These are phyloP conservation scores for Clepsis dumicolana DNA, from an alignment of 2,888 invertebrate species.

Conservation along the genomic window DNA sequence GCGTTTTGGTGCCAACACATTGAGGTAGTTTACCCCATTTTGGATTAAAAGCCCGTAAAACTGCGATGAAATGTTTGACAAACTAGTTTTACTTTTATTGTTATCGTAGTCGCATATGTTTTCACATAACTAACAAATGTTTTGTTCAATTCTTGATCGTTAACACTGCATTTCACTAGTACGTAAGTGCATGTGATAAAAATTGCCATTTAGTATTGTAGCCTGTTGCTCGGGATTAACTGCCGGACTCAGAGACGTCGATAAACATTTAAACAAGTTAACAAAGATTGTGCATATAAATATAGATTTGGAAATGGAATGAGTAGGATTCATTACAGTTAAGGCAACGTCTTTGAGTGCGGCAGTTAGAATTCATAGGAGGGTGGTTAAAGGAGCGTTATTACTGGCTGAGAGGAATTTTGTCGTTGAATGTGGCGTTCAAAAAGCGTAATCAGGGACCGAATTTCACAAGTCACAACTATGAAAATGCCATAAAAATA, in stretches of 20 bases:
- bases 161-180: conserved; percentile 41
- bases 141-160: conserved; percentile 14
- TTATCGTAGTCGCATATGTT: neutral
- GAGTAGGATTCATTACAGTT: neutral
- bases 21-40: too few species aligned
- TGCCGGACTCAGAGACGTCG: neutral
- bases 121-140: neutral
- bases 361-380: neutral
- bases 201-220: conserved; percentile 44
- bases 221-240: conserved; percentile 8
- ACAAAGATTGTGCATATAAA: too few species aligned
- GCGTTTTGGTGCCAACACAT: too few species aligned
- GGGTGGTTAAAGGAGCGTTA: neutral
- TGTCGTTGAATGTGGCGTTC: neutral
- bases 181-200: conserved; percentile 40
- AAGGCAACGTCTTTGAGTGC: neutral
- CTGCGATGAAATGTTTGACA: neutral
- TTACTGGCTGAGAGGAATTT: neutral
- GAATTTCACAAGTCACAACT: too few species aligned
- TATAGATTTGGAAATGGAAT: too few species aligned
- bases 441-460: too few species aligned
- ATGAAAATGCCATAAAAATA: too few species aligned
- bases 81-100: neutral
- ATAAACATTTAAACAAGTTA: neutral
- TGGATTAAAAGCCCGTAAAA: neutral